These are phyloP conservation scores for Pachyuromys duprasi DNA, from an alignment of 2,797 vertebrate species.

Conservation along the genomic window DNA sequence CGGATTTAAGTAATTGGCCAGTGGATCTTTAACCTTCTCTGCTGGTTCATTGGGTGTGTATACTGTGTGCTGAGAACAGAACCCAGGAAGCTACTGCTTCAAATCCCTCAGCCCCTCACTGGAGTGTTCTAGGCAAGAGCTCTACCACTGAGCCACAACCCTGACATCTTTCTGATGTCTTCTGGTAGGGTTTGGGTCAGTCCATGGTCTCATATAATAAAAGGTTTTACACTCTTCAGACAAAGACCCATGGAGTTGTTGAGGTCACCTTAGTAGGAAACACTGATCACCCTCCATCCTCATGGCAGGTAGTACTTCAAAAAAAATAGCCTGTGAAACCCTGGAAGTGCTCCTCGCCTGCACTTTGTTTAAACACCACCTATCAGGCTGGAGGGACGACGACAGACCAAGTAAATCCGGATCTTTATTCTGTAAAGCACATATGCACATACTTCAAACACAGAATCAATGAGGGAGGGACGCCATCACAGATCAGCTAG, in stretches of 20 bases:
- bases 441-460: slow-evolving; percentile 91
- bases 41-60: not conserved
- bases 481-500: slow-evolving; percentile 88
- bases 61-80: not conserved
- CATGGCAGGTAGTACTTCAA: not conserved
- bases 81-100: not conserved
- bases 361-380: not conserved
- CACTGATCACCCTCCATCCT: not conserved
- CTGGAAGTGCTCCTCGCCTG: not conserved
- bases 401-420: slow-evolving; percentile 76
- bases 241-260: not conserved
- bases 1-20: not conserved
- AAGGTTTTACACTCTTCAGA: not conserved
- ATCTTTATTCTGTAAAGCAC: slow-evolving; percentile 91
- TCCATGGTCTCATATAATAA: not conserved
- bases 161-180: not conserved
- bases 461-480: slow-evolving; percentile 88
- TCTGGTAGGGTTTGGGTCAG: not conserved
- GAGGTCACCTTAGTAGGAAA: not conserved
- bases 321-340: not conserved
- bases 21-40: not conserved
- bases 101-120: not conserved
- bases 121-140: not conserved
- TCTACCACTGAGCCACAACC: not conserved
- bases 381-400: slow-evolving; percentile 31